Conservation (phyloP, 2,113 vertebrate species). For the Cavia porcellus region DNA sequence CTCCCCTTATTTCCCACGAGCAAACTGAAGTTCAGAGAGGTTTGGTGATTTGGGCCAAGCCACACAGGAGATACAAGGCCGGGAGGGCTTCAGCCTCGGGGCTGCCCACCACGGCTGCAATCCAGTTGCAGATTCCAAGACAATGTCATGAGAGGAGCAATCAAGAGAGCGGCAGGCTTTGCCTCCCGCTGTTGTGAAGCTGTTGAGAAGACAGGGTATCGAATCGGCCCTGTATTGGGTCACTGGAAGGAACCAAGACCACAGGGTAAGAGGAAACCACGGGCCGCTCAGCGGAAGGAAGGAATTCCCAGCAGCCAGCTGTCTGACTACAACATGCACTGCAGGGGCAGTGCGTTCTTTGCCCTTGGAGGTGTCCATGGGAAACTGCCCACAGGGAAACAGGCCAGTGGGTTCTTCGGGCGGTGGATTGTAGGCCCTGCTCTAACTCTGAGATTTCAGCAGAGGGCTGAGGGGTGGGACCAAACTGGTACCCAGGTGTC, state of each 20-base stretch:
- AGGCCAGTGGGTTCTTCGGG: background rate
- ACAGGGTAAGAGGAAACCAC: background rate
- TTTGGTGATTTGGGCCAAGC: background rate
- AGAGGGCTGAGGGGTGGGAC: background rate
- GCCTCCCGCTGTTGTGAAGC: background rate
- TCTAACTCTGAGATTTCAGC: background rate
- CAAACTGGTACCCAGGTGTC: background rate
- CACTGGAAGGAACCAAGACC: background rate
- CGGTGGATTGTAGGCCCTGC: background rate
- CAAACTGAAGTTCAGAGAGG: conserved; percentile 46
- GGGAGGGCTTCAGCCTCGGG: background rate
- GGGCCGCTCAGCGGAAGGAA: background rate
- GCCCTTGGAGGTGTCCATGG: background rate
- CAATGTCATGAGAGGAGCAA: background rate
- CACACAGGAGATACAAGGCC: background rate
- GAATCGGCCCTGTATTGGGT: rapidly evolving
- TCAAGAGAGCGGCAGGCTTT: background rate
- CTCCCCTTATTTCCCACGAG: background rate
- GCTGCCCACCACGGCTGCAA: background rate
- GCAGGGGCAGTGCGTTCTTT: background rate
- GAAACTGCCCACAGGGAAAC: background rate
- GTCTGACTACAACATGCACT: background rate
- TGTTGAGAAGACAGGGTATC: background rate
- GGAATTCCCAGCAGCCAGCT: background rate
- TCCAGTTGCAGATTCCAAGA: background rate